A percentile compares a stretch with the other conserved stretches of the same genome.
Conservation (phyloP, 1,140 invertebrate species). For the Zaprionus davidi region DNA sequence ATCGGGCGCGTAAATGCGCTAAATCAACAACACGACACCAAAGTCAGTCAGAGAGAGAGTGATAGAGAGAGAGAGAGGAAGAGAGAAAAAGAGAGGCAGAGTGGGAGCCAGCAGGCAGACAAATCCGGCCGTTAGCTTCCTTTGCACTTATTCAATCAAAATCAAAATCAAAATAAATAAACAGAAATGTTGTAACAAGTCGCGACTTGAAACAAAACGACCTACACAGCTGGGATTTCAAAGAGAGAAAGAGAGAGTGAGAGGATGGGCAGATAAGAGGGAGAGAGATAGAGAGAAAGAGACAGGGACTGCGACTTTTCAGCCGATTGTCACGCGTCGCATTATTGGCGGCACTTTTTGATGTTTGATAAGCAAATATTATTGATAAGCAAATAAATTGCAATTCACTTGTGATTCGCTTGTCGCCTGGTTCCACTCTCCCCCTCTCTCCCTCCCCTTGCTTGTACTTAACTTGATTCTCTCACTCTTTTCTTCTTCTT, state of each 20-base stretch:
- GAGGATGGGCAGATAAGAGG: not conserved
- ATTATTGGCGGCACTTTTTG: conserved; percentile 40
- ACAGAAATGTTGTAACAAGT: conserved; percentile 51
- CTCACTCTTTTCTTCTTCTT: conserved; percentile 3
- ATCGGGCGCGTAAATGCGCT: conserved; percentile 67
- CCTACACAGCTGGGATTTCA: not conserved
- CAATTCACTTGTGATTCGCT: conserved; percentile 18
- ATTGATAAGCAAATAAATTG: conserved; percentile 47
- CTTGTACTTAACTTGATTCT: conserved; percentile 1
- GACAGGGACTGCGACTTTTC: not conserved
- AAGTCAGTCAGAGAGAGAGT: not conserved
- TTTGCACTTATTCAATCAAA: conserved; percentile 76
- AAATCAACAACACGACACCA: conserved; percentile 44
- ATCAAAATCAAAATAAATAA: conserved; percentile 68
- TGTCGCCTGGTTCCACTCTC: not conserved
- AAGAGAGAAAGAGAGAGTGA: not conserved
- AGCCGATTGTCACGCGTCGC: conserved; percentile 33
- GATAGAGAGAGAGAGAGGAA: too few relatives aligned
- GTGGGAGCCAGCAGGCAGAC: not conserved
- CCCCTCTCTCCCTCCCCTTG: too few relatives aligned
- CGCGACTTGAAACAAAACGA: conserved; percentile 27
- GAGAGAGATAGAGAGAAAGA: not conserved
- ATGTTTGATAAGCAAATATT: conserved; percentile 53
- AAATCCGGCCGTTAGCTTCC: conserved; percentile 45
- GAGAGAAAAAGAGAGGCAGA: not conserved